Percentiles rank a stretch among this genome's conserved stretches.
Conservation (phyloP, 2,797 vertebrate species). For the Graptemys geographica region DNA sequence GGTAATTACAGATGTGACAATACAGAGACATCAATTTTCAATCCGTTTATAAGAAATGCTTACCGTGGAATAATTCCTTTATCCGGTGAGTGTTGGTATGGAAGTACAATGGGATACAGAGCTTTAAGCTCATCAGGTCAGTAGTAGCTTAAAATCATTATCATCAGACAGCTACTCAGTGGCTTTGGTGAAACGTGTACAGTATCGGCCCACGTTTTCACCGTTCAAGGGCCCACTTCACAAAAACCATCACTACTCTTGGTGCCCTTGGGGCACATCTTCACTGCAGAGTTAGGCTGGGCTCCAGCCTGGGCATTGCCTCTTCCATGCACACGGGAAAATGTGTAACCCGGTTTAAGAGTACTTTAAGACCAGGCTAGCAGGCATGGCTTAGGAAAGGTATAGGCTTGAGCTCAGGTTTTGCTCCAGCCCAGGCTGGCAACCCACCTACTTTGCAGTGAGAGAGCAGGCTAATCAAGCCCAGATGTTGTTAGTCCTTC, state of each 20-base stretch:
- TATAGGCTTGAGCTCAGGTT: too few relatives aligned
- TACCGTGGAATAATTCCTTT: too few relatives aligned
- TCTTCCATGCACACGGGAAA: neutral
- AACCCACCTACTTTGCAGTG: too few relatives aligned
- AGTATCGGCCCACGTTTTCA: too few relatives aligned
- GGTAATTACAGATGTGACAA: neutral
- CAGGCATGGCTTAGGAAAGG: too few relatives aligned
- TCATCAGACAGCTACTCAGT: neutral
- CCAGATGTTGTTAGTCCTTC: too few relatives aligned
- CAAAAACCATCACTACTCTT: neutral
- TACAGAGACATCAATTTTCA: neutral
- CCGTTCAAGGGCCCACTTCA: neutral
- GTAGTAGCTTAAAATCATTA: neutral
- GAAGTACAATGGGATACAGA: neutral
- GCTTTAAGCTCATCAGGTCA: neutral
- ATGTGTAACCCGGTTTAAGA: neutral
- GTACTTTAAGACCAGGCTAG: too few relatives aligned
- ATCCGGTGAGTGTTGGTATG: fast-evolving
- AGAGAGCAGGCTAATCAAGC: too few relatives aligned
- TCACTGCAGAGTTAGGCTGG: neutral
- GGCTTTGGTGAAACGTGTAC: neutral
- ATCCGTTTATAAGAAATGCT: neutral
- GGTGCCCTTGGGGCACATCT: neutral
- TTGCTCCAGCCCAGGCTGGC: too few relatives aligned
- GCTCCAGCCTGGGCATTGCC: too few relatives aligned